Conservation (phyloP, 2,113 vertebrate genomes). For the Amphilophus citrinellus region DNA sequence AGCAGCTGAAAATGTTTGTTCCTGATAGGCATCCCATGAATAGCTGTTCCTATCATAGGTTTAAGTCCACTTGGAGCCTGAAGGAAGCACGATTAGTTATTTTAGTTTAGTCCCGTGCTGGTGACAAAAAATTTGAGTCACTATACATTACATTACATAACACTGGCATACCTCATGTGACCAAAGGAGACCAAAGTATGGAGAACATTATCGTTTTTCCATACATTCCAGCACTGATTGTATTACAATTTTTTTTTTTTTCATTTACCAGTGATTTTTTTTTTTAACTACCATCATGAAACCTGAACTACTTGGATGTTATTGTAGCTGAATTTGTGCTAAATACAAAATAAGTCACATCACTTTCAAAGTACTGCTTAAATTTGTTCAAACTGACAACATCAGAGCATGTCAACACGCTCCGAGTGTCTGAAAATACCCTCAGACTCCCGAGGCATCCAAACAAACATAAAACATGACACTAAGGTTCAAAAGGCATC, state of each 20-base stretch:
- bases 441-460: neutral
- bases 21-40: neutral
- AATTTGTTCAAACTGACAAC: slow-evolving; percentile 6
- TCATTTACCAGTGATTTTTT: neutral
- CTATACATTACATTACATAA: neutral
- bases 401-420: neutral
- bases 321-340: neutral
- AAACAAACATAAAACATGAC: slow-evolving; percentile 12
- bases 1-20: neutral
- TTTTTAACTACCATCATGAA: neutral
- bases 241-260: neutral
- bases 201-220: neutral
- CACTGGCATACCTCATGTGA: neutral
- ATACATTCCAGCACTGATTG: neutral
- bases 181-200: neutral
- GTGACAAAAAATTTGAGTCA: neutral
- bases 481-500: neutral
- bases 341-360: neutral
- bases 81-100: neutral
- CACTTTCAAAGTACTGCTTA: neutral
- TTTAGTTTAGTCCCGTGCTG: neutral
- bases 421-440: neutral
- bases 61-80: neutral
- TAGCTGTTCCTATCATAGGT: neutral
- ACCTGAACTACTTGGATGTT: neutral